phyloP scores from a whole-genome alignment of 1,140 invertebrate species.

The Diabrotica undecimpunctata region DNA sequence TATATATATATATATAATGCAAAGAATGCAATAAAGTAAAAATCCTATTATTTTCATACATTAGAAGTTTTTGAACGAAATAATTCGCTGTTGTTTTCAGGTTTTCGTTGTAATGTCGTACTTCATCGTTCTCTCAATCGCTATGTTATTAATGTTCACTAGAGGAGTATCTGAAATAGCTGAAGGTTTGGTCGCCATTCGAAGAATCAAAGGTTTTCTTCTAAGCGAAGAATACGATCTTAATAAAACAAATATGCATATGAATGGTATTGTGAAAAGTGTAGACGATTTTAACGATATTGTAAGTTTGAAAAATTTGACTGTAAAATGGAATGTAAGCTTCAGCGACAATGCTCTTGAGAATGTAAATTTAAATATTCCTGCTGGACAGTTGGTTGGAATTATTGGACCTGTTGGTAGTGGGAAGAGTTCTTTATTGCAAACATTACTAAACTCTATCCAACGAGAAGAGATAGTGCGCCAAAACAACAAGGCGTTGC shows the following conservation, averaged over 20 bases:
- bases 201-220: conserved; percentile 55
- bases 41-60: too few relatives aligned
- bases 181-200: conserved; percentile 59
- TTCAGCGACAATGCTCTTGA: conserved; percentile 46
- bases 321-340: conserved; percentile 48
- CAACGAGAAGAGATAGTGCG: too few relatives aligned
- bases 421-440: conserved; percentile 56
- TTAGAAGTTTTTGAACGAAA: too few relatives aligned
- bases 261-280: conserved; percentile 18
- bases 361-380: conserved; percentile 52
- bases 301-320: conserved; percentile 44
- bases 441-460: conserved; percentile 45
- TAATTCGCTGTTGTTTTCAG: conserved; percentile 26
- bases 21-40: too few relatives aligned
- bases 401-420: conserved; percentile 63
- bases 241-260: conserved; percentile 22
- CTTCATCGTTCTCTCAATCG: conserved; percentile 60
- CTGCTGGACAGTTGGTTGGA: conserved; percentile 56
- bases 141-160: conserved; percentile 68
- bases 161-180: conserved; percentile 63
- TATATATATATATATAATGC: too few relatives aligned
- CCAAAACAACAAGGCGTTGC: too few relatives aligned
- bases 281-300: conserved; percentile 31
- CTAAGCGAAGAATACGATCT: conserved; percentile 51
- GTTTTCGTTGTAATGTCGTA: conserved; percentile 64